Base-by-base conservation (phyloP, 2,113 vertebrate genomes). In the Nothobranchius furzeri region DNA sequence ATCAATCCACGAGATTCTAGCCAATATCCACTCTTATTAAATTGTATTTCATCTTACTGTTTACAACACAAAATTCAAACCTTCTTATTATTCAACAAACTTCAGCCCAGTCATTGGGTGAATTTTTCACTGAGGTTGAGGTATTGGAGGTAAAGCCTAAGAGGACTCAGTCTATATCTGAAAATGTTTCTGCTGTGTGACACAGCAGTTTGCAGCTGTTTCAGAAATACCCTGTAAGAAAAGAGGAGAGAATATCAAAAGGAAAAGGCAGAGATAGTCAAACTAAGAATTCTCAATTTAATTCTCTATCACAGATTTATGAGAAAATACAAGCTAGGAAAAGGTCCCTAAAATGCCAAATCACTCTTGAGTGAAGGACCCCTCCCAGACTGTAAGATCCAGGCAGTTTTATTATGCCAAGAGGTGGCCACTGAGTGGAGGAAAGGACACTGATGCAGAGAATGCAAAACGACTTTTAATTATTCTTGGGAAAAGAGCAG, bases 391-490 rank as follows among this genome's bases (percentile, higher is more conserved):
- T 36, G 37, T 64, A 52, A 64, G 49, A 78, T 25, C 56, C 52
- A 79, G 55, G 54, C 68, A 49, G 77, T 51, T 76, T 84, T 73
- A 79, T 83, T 83, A 76, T 78, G 77, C 81, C 69, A 81, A 77
- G 63, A 83, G 82, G 75, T 82, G 85, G 81, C 64, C 79, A 62
- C 75, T n/a, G 70, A 84, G 72, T 70, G 46, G 66, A 70, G 79
- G 81, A 60, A 79, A 83, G 84, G 79, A 89, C 89, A 78, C 75
- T 64, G 89, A 82, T 87, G 85, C 80, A 85, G 73, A 63, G 85
- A 86, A 89, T 78, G 82, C 73, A 83, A 81, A 87, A 64, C 70
- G 68, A 75, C 73, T 86, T 85, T 89, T 89, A 87, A 88, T 89
- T 89, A 91, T 86, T 91, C 84, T 84, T 73, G 46, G 83, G 75